These are phyloP conservation scores for Scolopax rusticola DNA, from an alignment of 2,797 vertebrate genomes.

Conservation along the genomic window DNA sequence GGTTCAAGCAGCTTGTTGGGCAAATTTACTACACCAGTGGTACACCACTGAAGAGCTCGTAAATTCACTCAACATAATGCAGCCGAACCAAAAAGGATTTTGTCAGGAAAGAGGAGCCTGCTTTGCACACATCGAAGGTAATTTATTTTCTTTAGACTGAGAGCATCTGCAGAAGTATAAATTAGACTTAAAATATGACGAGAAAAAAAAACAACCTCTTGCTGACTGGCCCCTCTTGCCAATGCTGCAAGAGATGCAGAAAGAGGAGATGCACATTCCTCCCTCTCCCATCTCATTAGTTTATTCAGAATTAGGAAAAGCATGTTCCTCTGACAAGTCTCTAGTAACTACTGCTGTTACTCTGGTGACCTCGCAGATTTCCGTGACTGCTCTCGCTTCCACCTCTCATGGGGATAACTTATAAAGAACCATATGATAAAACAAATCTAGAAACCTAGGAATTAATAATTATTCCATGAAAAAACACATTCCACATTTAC, in stretches of 20 bases:
- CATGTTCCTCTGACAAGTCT: neutral
- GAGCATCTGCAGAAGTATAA: neutral
- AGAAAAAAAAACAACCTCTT: neutral
- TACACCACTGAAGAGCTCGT: neutral
- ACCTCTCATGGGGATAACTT: neutral
- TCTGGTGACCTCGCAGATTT: neutral
- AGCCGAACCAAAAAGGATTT: neutral
- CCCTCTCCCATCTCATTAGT: neutral
- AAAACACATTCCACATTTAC: neutral
- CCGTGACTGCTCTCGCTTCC: neutral
- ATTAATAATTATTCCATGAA: neutral
- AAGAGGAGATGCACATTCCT: neutral
- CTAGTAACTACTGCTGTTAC: neutral
- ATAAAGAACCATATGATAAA: neutral
- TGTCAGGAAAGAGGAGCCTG: neutral
- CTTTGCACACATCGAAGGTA: neutral
- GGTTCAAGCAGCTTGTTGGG: neutral
- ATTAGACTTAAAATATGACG: neutral
- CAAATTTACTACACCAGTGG: neutral
- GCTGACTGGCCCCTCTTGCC: neutral
- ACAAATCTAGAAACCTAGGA: neutral
- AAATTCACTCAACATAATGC: neutral
- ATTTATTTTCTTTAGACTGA: neutral
- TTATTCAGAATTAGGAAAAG: neutral
- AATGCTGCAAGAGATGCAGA: neutral